These are phyloP conservation scores for Germaria angustata DNA, from an alignment of 2,888 invertebrate genomes.

Conservation along the genomic window DNA sequence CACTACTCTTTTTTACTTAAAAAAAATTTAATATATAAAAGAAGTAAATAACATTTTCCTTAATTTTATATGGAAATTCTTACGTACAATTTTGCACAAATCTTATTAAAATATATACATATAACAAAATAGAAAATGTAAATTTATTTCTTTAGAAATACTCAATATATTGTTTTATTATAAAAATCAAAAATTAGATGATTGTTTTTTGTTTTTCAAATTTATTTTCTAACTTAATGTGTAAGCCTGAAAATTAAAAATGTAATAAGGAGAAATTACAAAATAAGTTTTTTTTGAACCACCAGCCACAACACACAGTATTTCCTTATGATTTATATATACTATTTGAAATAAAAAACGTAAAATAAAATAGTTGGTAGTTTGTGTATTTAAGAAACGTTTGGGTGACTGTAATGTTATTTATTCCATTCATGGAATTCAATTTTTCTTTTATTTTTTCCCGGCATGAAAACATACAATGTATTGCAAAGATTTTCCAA, in stretches of 20 bases:
- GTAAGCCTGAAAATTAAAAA: slow-evolving; percentile 46
- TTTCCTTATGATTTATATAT: slow-evolving; percentile 51
- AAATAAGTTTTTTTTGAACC: slow-evolving; percentile 49
- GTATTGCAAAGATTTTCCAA: too few relatives aligned
- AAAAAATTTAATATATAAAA: background rate
- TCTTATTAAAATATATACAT: slow-evolving; percentile 34
- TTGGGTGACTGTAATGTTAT: background rate
- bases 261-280: slow-evolving; percentile 45
- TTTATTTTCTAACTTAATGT: slow-evolving; percentile 47
- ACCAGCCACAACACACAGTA: slow-evolving; percentile 58
- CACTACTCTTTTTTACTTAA: slow-evolving; percentile 39
- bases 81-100: slow-evolving; percentile 61
- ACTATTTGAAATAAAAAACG: slow-evolving; percentile 48
- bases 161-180: slow-evolving; percentile 60
- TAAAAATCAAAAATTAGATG: slow-evolving; percentile 48
- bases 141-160: slow-evolving; percentile 49
- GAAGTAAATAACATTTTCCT: slow-evolving; percentile 6
- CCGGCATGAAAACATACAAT: too few relatives aligned
- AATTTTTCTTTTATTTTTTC: too few relatives aligned
- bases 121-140: slow-evolving; percentile 11
- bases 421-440: background rate
- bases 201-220: slow-evolving; percentile 47
- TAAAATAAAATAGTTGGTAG: slow-evolving; percentile 19
- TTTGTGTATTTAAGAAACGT: slow-evolving; percentile 20
- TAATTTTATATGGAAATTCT: slow-evolving; percentile 35